Base-by-base conservation (phyloP, 2,113 vertebrate species). In the Monarcha castaneiventris region DNA sequence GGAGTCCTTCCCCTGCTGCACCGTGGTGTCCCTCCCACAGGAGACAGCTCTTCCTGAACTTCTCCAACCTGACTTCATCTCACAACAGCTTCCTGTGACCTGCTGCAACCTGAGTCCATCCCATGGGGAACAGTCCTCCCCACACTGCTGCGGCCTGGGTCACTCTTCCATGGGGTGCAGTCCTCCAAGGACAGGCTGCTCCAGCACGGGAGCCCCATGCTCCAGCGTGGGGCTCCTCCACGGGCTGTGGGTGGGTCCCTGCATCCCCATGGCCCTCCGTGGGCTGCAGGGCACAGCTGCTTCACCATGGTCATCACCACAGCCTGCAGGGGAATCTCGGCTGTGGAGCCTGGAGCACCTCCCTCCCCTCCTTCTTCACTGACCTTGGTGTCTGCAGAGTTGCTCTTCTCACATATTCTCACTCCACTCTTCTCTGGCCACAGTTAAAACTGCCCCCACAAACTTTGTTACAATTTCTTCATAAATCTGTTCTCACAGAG, bases 11-110 rank as follows among this genome's bases (percentile, higher is more conserved):
- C 43, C 54, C 35, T 51, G 66, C 66, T 25, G 79, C 46, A 19
- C 19, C 0, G 1, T 10, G 66, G 55, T 37, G 20, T n/a, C 19
- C 18, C 37, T 62, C 26, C 8, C 55, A 51, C 4, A 0, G 25
- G 44, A n/a, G 67, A 18, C 30, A 26, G 19, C 12, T 71, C 78
- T 21, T 20, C 15, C 10, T 6, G 15, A 59, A 5, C 25, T 16
- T 35, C 35, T 30, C 19, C 44, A n/a, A 0, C 0, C 9, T 49
- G 79, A 61, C 23, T 46, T 51, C 44, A 22, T 22, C 29, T 49
- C 35, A 41, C 64, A 27, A 2, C n/a, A 68, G 54, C 20, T 59
- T 30, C 44, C 44, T 27, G 23, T 33, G 52, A 5, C 8, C 74
- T 58, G 78, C 78, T 81, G 64, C n/a, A 13, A 1, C 0, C 1